Percentiles rank a stretch among this genome's conserved stretches.
Conservation (phyloP, 2,113 vertebrate species). For the Sakesphorus luctuosus region DNA sequence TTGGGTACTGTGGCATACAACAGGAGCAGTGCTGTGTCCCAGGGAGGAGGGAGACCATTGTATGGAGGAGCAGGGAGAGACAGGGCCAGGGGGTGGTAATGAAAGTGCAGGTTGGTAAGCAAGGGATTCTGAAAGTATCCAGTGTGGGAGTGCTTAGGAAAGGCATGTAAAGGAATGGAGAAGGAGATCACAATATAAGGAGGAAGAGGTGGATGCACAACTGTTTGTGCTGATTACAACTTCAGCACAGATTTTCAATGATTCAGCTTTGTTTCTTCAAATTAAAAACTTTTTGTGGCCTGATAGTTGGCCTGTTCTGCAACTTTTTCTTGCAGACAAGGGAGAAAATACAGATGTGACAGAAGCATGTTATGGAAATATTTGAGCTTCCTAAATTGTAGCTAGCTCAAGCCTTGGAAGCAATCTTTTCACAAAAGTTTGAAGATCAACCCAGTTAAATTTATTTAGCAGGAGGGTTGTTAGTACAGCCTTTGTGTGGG, state of each 20-base stretch:
- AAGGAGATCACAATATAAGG: background rate
- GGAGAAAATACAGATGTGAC: background rate
- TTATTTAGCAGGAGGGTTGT: background rate
- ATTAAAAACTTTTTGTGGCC: background rate
- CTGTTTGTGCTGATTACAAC: background rate
- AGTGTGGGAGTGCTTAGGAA: background rate
- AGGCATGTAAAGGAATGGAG: background rate
- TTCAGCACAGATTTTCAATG: background rate
- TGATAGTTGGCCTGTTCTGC: background rate
- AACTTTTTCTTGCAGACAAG: background rate
- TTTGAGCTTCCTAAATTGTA: background rate
- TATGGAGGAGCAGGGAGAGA: background rate
- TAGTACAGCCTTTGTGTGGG: background rate
- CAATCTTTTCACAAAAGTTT: background rate
- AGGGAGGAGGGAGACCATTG: background rate
- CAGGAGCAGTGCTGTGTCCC: background rate
- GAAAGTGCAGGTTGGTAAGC: background rate
- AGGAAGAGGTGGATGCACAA: background rate
- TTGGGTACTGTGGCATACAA: background rate
- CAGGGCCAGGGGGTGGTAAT: background rate
- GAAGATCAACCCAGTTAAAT: background rate
- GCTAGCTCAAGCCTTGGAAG: background rate
- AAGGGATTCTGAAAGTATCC: background rate
- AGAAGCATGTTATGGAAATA: background rate
- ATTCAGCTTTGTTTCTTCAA: background rate